A percentile compares a stretch with the other conserved stretches of the same genome.
Evolutionary conservation across 2,797 vertebrate genomes (phyloP).

Genomic region (Tapera naevia): DNA sequence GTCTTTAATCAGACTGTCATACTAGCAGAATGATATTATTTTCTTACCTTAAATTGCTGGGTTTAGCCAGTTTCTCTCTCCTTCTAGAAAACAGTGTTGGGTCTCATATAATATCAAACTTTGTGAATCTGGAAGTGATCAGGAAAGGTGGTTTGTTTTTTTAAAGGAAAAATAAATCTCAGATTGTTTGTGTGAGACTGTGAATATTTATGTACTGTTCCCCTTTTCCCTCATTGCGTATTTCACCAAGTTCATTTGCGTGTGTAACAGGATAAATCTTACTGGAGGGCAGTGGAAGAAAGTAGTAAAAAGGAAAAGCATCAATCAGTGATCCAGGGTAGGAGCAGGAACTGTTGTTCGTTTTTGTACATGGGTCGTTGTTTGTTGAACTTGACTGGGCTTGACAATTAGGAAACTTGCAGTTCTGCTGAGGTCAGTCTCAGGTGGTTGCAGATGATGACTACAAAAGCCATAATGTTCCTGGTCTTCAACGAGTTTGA

Average conservation of each 20-base stretch:
- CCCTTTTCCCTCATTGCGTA: constrained; percentile 74
- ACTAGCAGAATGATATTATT: constrained; percentile 67
- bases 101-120: constrained; percentile 74
- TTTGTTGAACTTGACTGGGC: constrained; percentile 30
- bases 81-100: constrained; percentile 73
- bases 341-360: not conserved
- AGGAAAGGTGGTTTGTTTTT: constrained; percentile 78
- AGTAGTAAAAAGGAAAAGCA: constrained; percentile 56
- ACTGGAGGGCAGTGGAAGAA: constrained; percentile 53
- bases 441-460: constrained; percentile 14
- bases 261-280: constrained; percentile 79
- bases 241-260: constrained; percentile 75
- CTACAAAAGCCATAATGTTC: not conserved
- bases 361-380: constrained; percentile 1
- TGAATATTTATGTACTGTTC: constrained; percentile 82
- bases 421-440: not conserved
- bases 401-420: not conserved
- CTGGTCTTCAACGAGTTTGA: not conserved
- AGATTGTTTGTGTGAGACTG: constrained; percentile 77
- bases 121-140: constrained; percentile 82
- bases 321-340: constrained; percentile 45
- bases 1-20: constrained; percentile 60
- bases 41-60: constrained; percentile 74
- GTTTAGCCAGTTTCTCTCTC: constrained; percentile 72
- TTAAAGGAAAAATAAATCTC: constrained; percentile 76